Conservation (phyloP, 2,888 invertebrate species). For the Dryobota labecula region DNA sequence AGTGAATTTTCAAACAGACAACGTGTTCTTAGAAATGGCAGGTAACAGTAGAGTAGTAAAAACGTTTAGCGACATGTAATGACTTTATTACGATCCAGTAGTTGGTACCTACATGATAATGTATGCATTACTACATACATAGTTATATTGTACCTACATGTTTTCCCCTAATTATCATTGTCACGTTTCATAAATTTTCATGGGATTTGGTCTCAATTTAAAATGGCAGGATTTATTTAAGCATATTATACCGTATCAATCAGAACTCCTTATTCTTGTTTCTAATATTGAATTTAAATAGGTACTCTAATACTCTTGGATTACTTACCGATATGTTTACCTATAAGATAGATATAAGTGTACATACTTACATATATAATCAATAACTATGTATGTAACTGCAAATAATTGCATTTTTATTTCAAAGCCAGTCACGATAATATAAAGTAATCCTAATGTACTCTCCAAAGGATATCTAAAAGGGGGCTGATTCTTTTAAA, state of each 20-base stretch:
- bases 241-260: not conserved
- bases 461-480: too few species aligned
- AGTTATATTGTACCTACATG: constrained; percentile 4
- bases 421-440: too few species aligned
- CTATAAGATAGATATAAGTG: too few species aligned
- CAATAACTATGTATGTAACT: not conserved
- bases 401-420: not conserved
- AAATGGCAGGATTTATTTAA: not conserved
- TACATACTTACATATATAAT: too few species aligned
- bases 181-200: not conserved
- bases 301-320: not conserved
- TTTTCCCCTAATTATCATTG: not conserved
- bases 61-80: constrained; percentile 30
- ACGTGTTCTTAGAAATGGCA: constrained; percentile 33
- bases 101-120: constrained; percentile 19
- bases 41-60: constrained; percentile 13
- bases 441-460: too few species aligned
- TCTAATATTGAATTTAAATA: not conserved
- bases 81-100: constrained; percentile 24
- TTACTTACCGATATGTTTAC: not conserved
- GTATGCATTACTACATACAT: constrained; percentile 22
- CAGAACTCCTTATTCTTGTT: not conserved
- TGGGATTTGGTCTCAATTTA: not conserved
- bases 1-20: constrained; percentile 18
- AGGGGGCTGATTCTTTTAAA: too few species aligned